Percentiles rank a stretch among this genome's conserved stretches.
These are phyloP conservation scores for Myrmecobius fasciatus DNA, from an alignment of 2,113 vertebrate genomes.

Conservation along the genomic window DNA sequence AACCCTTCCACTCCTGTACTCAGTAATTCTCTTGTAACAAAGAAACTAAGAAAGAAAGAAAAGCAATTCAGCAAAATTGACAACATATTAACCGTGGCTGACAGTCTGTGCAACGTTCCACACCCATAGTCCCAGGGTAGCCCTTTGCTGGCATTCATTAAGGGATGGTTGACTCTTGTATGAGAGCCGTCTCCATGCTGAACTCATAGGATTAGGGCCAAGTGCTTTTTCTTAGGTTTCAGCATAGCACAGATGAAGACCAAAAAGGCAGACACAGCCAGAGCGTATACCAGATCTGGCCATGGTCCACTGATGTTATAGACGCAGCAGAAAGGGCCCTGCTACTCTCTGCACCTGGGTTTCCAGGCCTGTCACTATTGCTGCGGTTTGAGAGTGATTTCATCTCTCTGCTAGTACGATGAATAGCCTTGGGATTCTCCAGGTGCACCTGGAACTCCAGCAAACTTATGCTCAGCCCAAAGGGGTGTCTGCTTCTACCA, in stretches of 20 bases:
- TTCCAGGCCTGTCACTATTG: slow-evolving; percentile 24
- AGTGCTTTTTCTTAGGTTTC: background rate
- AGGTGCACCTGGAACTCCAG: background rate
- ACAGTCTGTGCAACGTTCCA: background rate
- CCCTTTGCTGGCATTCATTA: background rate
- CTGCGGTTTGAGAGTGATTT: slow-evolving; percentile 46
- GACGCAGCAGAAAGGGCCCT: slow-evolving; percentile 23
- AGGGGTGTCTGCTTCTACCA: slow-evolving; percentile 27
- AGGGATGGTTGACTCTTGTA: background rate
- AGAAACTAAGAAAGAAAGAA: background rate
- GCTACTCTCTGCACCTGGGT: slow-evolving; percentile 28
- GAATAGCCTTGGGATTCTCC: slow-evolving; percentile 34
- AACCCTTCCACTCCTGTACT: background rate
- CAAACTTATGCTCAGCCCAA: background rate
- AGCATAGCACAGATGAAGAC: background rate
- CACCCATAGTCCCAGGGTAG: background rate
- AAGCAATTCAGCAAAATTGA: background rate
- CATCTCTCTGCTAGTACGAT: slow-evolving; percentile 17
- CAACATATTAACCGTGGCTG: background rate
- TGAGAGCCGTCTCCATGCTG: background rate
- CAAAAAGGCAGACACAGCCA: background rate
- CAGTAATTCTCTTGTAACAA: background rate
- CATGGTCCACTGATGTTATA: background rate
- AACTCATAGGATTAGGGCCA: background rate
- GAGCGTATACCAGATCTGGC: background rate